Percentiles rank a stretch among this genome's conserved stretches.
phyloP scores from a whole-genome alignment of 2,888 invertebrate species.

The Synanthedon formicaeformis region DNA sequence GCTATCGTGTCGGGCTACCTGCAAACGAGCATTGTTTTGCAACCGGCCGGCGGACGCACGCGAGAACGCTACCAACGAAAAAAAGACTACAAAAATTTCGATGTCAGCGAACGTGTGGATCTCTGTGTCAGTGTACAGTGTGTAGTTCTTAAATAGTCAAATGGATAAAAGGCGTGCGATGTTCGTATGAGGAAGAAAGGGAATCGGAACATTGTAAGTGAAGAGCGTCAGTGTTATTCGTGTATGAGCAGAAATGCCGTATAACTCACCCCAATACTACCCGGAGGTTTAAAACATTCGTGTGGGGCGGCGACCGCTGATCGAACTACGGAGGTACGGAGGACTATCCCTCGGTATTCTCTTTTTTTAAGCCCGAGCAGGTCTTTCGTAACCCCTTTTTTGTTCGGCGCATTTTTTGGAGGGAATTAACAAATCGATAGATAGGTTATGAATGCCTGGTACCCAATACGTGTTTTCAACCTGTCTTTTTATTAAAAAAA shows the following conservation, averaged over 20 bases:
- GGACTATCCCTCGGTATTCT: slow-evolving; percentile 61
- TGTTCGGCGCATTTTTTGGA: slow-evolving; percentile 51
- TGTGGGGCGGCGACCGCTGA: slow-evolving; percentile 53
- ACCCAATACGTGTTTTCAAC: slow-evolving; percentile 6
- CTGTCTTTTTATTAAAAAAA: slow-evolving; percentile 1
- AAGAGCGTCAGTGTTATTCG: slow-evolving; percentile 48
- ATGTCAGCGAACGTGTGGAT: slow-evolving; percentile 60
- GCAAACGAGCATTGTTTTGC: slow-evolving; percentile 29
- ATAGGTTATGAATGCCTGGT: slow-evolving; percentile 51
- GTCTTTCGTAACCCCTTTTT: slow-evolving; percentile 61
- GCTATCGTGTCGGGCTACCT: slow-evolving; percentile 72
- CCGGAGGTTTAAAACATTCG: slow-evolving; percentile 38
- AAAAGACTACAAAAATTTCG: slow-evolving; percentile 47
- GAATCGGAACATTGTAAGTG: slow-evolving; percentile 68
- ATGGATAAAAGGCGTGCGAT: slow-evolving; percentile 67
- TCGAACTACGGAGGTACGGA: slow-evolving; percentile 61
- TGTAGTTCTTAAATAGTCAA: slow-evolving; percentile 65
- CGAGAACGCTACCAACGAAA: slow-evolving; percentile 52
- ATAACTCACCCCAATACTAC: slow-evolving; percentile 50
- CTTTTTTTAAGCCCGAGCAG: slow-evolving; percentile 49
- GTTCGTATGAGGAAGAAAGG: slow-evolving; percentile 72
- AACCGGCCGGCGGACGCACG: slow-evolving; percentile 77
- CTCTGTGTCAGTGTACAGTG: slow-evolving; percentile 54
- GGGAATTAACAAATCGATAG: slow-evolving; percentile 55
- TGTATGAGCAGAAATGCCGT: slow-evolving; percentile 54